phyloP scores from a whole-genome alignment of 1,140 invertebrate genomes.

The Cryptotermes secundus region DNA sequence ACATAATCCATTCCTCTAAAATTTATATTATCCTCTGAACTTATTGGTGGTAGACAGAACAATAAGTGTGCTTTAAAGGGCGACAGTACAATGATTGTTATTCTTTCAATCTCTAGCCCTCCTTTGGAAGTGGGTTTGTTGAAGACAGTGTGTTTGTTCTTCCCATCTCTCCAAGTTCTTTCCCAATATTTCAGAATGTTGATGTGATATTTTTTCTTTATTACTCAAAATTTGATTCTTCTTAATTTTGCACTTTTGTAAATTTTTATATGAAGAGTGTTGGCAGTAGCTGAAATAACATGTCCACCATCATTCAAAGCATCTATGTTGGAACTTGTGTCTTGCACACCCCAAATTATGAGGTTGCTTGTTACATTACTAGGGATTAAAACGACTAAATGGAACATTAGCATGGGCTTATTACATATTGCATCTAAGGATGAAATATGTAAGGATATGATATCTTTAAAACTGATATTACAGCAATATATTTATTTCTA shows the following conservation, averaged over 20 bases:
- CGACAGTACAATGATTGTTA: too few relatives aligned
- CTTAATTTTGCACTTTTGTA: background rate
- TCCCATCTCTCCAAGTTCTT: background rate
- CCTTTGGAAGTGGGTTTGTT: background rate
- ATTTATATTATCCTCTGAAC: too few relatives aligned
- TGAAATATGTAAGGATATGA: too few relatives aligned
- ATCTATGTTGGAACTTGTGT: background rate
- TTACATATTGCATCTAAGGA: too few relatives aligned
- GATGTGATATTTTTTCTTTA: background rate
- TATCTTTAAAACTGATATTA: too few relatives aligned
- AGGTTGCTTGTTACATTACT: slow-evolving; percentile 42
- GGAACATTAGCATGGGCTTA: too few relatives aligned
- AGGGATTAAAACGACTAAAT: slow-evolving; percentile 23
- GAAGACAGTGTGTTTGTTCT: background rate
- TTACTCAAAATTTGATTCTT: background rate
- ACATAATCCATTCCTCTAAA: too few relatives aligned
- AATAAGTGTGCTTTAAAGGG: too few relatives aligned
- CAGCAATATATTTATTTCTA: too few relatives aligned
- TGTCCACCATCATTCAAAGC: background rate
- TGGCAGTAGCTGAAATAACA: background rate
- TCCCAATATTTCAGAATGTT: background rate
- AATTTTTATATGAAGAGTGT: background rate
- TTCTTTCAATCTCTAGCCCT: too few relatives aligned
- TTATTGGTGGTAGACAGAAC: too few relatives aligned
- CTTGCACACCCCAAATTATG: slow-evolving; percentile 31